Conservation (phyloP, 1,140 invertebrate species). For the Micrasema longulum region DNA sequence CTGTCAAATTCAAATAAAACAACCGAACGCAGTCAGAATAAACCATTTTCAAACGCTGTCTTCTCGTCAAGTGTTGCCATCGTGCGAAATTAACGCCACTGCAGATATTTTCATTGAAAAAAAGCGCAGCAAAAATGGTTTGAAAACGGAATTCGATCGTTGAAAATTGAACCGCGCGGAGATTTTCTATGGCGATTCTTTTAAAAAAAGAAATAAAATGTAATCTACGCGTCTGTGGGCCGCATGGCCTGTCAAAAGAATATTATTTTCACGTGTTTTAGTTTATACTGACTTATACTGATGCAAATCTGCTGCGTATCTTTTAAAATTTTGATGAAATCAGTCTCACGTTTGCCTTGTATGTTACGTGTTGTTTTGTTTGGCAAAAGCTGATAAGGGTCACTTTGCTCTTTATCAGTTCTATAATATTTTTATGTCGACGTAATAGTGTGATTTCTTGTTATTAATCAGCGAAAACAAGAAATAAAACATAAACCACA, state of each 20-base stretch:
- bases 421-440: background rate
- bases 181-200: constrained; percentile 1
- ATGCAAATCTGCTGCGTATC: constrained; percentile 7
- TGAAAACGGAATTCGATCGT: constrained; percentile 4
- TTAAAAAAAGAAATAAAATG: constrained; percentile 2
- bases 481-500: constrained; percentile 30
- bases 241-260: background rate
- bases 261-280: background rate
- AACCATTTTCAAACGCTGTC: background rate
- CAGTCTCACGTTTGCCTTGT: constrained; percentile 7
- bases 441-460: background rate
- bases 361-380: constrained; percentile 23
- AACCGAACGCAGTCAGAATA: background rate
- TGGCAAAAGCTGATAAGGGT: constrained; percentile 4
- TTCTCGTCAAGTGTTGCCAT: constrained; percentile 7
- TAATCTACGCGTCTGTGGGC: constrained; percentile 7
- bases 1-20: constrained; percentile 16
- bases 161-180: background rate
- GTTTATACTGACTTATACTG: background rate
- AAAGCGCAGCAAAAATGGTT: constrained; percentile 10
- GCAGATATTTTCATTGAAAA: constrained; percentile 23
- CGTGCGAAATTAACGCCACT: background rate
- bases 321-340: constrained; percentile 24
- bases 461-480: background rate
- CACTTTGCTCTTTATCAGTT: background rate